These are phyloP conservation scores for Emydura subglobosa DNA, from an alignment of 2,113 vertebrate species.

Conservation along the genomic window DNA sequence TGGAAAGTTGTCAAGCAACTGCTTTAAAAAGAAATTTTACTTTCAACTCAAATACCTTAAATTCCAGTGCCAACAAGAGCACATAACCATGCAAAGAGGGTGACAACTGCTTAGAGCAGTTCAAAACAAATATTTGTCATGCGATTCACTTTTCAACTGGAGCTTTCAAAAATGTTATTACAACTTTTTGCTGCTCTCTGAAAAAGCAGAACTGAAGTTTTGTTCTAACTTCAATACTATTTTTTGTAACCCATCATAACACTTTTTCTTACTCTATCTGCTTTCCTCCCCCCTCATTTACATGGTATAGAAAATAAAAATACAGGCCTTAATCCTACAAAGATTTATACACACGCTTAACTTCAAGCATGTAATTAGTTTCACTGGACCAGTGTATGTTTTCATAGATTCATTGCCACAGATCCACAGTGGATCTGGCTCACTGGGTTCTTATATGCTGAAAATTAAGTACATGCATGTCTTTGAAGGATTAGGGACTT, in stretches of 20 bases:
- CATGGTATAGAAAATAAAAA: neutral
- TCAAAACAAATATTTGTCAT: neutral
- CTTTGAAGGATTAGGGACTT: neutral
- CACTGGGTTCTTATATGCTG: neutral
- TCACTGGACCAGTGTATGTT: neutral
- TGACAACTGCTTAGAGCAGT: neutral
- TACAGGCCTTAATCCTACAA: neutral
- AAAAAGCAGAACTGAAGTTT: neutral
- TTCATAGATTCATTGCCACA: accelerated
- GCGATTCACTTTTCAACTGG: neutral
- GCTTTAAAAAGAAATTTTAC: neutral
- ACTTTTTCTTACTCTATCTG: neutral
- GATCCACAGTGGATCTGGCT: accelerated
- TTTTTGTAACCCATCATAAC: neutral
- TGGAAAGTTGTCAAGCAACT: neutral
- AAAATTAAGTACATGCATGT: neutral
- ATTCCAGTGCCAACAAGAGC: neutral
- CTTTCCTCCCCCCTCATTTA: neutral
- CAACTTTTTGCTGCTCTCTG: neutral
- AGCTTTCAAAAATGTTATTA: neutral
- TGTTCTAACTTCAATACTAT: neutral
- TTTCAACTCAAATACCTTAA: neutral
- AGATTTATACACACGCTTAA: neutral
- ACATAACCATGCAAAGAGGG: neutral
- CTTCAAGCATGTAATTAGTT: neutral